phyloP scores from a whole-genome alignment of 2,797 vertebrate genomes.

The Gymnoscopelus braueri region DNA sequence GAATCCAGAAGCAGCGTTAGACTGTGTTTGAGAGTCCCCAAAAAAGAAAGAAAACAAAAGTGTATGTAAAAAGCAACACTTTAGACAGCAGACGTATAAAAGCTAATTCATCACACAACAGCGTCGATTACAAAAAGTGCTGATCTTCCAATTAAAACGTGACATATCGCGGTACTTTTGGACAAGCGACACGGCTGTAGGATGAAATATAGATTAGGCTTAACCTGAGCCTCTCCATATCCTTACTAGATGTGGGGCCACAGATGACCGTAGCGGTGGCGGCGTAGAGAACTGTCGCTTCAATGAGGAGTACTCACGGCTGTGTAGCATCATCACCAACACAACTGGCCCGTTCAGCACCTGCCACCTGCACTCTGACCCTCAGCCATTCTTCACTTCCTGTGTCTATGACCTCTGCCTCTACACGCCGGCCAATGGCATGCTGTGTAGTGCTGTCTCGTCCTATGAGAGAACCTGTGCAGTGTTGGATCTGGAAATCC shows the following conservation, averaged over 20 bases:
- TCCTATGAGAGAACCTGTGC: slow-evolving; percentile 70
- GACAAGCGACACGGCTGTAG: too few species aligned
- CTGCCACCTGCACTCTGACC: slow-evolving; percentile 68
- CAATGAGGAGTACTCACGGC: slow-evolving; percentile 53
- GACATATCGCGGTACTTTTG: too few species aligned
- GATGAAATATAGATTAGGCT: too few species aligned
- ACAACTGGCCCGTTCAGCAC: slow-evolving; percentile 67
- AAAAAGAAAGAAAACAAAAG: too few species aligned
- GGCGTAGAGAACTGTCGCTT: slow-evolving; percentile 38
- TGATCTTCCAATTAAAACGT: too few species aligned
- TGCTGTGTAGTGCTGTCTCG: slow-evolving; percentile 70
- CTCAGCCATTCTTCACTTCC: slow-evolving; percentile 57
- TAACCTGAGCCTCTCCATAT: not conserved
- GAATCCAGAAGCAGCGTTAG: too few species aligned
- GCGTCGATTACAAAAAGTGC: too few species aligned
- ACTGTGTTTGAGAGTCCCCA: too few species aligned
- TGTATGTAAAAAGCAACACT: not conserved
- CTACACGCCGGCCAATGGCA: slow-evolving; percentile 64
- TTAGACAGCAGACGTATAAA: not conserved
- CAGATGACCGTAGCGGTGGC: slow-evolving; percentile 6
- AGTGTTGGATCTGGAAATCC: slow-evolving; percentile 39
- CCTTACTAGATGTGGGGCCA: slow-evolving; percentile 62
- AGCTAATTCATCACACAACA: not conserved
- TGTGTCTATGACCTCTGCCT: slow-evolving; percentile 79
- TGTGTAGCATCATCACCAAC: slow-evolving; percentile 74